These are phyloP conservation scores for Barbus barbus DNA, from an alignment of 2,113 vertebrate species.

Conservation along the genomic window DNA sequence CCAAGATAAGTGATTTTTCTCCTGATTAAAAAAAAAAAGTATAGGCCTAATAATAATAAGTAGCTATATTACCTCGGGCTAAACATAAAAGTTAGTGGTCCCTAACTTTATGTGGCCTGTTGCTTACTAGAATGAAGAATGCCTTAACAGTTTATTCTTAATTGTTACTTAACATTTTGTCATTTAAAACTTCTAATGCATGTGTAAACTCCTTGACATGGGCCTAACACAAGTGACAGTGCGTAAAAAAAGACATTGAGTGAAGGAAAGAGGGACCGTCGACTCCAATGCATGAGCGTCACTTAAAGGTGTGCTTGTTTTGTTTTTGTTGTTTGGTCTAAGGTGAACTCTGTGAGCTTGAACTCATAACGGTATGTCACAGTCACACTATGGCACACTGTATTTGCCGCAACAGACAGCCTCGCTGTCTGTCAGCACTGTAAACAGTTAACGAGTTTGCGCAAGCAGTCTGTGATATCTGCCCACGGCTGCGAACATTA, in stretches of 20 bases:
- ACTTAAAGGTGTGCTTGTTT: conserved; percentile 11
- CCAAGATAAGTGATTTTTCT: not conserved
- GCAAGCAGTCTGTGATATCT: conserved; percentile 8
- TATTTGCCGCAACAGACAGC: conserved; percentile 20
- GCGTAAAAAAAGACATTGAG: not conserved
- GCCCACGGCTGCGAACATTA: conserved; percentile 26
- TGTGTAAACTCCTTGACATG: not conserved
- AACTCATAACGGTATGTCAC: conserved; percentile 24
- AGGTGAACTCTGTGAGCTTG: conserved; percentile 24
- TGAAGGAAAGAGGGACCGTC: not conserved
- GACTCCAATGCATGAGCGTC: not conserved
- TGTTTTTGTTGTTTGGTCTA: not conserved
- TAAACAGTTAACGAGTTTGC: conserved; percentile 39
- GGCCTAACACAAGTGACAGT: conserved; percentile 22
- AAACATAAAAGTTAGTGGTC: not conserved
- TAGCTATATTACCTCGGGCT: not conserved
- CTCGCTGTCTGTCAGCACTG: conserved; percentile 9
- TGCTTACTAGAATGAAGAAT: not conserved
- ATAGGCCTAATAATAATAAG: not conserved
- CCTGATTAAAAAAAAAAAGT: not conserved
- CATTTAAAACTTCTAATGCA: conserved; percentile 21
- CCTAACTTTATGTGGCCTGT: not conserved
- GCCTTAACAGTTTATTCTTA: not conserved
- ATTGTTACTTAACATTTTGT: not conserved
- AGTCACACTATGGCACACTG: conserved; percentile 32